Evolutionary conservation across 2,888 invertebrate genomes (phyloP), one percentile per base, ranked within the genome.

Genomic region (Coleophora flavipennella): DNA sequence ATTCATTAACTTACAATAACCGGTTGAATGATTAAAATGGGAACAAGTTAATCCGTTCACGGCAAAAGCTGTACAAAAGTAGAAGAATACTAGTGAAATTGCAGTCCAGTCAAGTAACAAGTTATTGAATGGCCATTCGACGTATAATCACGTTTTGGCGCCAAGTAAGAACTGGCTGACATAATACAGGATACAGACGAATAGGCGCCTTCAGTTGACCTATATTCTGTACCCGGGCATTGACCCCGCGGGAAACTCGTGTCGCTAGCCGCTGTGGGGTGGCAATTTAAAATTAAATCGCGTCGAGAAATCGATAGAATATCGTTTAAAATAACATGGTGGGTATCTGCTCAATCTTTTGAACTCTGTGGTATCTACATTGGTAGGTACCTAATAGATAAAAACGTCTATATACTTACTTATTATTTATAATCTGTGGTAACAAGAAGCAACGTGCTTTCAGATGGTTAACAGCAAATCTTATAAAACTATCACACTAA

Each of bases 131-230:
- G 51, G 53, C 51, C 60, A 64, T 62, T 59, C 53, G 62, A 61
- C 6, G 6, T 53, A 36, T 48, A 59, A 53, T 53, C 45, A 50
- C 59, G 62, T 58, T 55, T 20, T 55, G 55, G 47, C 48, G 56
- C 50, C 38, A 53, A 51, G 52, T 53, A 38, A 50, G 20, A 54
- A 56, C 62, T 59, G 60, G 57, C 67, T 70, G 69, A 67, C 70
- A 74, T 73, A 75, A 72, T 68, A 75, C 67, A 79, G 79, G 78
- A 72, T 68, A 75, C 67, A 79, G 79, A 78, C 78, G 64, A 60
- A 52, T 55, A 69, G 80, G 80, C 80, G 80, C 81, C 79, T 76
- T 65, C 64, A 48, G 61, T 65, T 83, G 81, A 80, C 83, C 83
- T 71, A 84, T 80, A 81, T 81, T 71, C 68, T 59, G 63, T 50